A percentile compares a stretch with the other conserved stretches of the same genome.
These are phyloP conservation scores for Samia ricini DNA, from an alignment of 1,140 invertebrate species.

Conservation along the genomic window DNA sequence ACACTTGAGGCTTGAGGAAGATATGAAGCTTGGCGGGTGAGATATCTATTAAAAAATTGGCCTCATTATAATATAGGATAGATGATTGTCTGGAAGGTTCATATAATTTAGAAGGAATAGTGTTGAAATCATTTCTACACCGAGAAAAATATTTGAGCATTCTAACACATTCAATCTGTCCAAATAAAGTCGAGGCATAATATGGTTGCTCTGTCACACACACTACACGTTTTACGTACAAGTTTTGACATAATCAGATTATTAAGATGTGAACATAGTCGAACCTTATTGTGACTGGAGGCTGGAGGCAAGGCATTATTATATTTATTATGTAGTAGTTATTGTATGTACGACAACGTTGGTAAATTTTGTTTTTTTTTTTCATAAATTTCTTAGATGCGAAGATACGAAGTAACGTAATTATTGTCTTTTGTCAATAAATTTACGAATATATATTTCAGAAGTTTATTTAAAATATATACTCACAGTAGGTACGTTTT, in stretches of 20 bases:
- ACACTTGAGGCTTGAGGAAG: too few species aligned
- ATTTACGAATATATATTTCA: too few species aligned
- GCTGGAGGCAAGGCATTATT: background rate
- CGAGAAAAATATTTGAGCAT: background rate
- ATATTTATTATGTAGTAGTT: background rate
- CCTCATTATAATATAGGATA: too few species aligned
- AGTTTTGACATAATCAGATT: background rate
- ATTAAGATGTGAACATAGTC: background rate
- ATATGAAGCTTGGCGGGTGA: too few species aligned
- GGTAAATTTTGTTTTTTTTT: background rate
- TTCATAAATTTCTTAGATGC: background rate
- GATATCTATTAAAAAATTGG: too few species aligned
- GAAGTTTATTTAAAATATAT: too few species aligned
- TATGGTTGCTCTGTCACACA: background rate
- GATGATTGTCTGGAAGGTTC: too few species aligned
- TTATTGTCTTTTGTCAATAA: too few species aligned
- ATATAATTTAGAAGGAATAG: too few species aligned
- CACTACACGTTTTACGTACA: background rate
- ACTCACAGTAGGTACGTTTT: too few species aligned
- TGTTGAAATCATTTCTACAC: too few species aligned
- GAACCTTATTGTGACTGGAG: background rate
- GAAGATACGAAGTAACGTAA: background rate
- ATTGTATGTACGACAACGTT: too few species aligned
- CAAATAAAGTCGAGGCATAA: background rate
- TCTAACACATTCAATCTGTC: background rate